phyloP scores from a whole-genome alignment of 2,888 invertebrate genomes.

The Bunonema sp. region DNA sequence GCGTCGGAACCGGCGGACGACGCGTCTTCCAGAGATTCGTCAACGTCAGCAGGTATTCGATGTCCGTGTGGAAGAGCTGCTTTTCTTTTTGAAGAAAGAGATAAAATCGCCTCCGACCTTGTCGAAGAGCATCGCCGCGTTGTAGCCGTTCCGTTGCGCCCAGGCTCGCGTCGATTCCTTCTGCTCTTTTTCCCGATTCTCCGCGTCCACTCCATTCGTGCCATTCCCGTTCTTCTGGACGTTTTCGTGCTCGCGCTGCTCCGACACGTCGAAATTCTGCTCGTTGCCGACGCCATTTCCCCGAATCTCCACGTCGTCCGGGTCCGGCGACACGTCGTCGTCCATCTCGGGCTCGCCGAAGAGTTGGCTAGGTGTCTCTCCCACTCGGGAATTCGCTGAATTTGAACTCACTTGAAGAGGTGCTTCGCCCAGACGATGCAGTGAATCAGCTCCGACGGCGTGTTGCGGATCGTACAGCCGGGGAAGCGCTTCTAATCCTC shows the following conservation, averaged over 20 bases:
- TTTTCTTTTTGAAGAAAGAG: neutral
- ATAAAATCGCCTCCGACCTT: conserved; percentile 54
- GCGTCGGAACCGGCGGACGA: conserved; percentile 62
- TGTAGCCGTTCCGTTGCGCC: conserved; percentile 70
- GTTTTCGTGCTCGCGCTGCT: conserved; percentile 1
- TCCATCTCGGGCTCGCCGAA: conserved; percentile 93
- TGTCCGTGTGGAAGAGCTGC: conserved; percentile 74
- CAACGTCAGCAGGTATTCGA: conserved; percentile 82
- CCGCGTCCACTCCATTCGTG: too few species aligned
- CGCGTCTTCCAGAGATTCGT: conserved; percentile 83
- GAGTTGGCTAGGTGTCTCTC: conserved; percentile 58
- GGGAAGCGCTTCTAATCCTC: conserved; percentile 82
- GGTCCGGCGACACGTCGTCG: conserved; percentile 91
- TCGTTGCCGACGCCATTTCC: conserved; percentile 1
- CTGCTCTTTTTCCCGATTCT: conserved; percentile 1
- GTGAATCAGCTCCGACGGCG: conserved; percentile 94
- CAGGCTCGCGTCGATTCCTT: conserved; percentile 62
- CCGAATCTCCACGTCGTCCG: conserved; percentile 61
- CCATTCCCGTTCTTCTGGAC: too few species aligned
- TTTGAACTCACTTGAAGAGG: conserved; percentile 67
- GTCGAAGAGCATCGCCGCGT: conserved; percentile 68
- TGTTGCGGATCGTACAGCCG: conserved; percentile 94
- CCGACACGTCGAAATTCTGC: neutral
- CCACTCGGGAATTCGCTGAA: neutral
- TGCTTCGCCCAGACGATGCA: conserved; percentile 99